A percentile compares a stretch with the other conserved stretches of the same genome.
Conservation (phyloP, 2,797 vertebrate species). For the Notolepis coatsorum region DNA sequence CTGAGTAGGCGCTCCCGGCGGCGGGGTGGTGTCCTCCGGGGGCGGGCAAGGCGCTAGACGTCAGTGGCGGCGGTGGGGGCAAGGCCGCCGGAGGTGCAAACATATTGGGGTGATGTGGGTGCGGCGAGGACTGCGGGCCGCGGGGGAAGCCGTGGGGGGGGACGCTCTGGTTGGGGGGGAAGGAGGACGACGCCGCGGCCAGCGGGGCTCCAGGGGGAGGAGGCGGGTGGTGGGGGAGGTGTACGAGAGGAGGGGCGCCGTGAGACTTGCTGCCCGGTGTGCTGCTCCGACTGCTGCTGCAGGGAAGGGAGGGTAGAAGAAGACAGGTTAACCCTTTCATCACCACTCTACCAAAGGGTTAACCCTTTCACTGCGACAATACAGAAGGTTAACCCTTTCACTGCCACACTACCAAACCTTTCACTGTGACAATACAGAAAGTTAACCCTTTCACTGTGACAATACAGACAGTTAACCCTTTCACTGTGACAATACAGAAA, state of each 20-base stretch:
- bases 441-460: too few relatives aligned
- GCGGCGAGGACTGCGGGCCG: slow-evolving; percentile 89
- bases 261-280: slow-evolving; percentile 93
- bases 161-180: slow-evolving; percentile 87
- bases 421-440: too few relatives aligned
- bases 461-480: too few relatives aligned
- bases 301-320: slow-evolving; percentile 38
- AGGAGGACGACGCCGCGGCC: slow-evolving; percentile 83
- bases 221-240: slow-evolving; percentile 86
- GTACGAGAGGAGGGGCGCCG: slow-evolving; percentile 83
- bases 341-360: too few relatives aligned
- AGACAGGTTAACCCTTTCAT: slow-evolving; percentile 53
- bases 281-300: slow-evolving; percentile 95
- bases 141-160: slow-evolving; percentile 90
- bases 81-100: slow-evolving; percentile 97
- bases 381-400: too few relatives aligned
- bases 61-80: slow-evolving; percentile 96
- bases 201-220: slow-evolving; percentile 80
- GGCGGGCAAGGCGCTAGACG: slow-evolving; percentile 92
- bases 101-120: slow-evolving; percentile 97
- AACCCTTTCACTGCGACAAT: too few relatives aligned
- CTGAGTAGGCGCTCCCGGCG: slow-evolving; percentile 92
- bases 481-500: too few relatives aligned
- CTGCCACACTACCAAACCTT: too few relatives aligned
- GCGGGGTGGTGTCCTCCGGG: slow-evolving; percentile 95